A percentile compares a stretch with the other conserved stretches of the same genome.
These are phyloP conservation scores for Toxonevra muliebris DNA, from an alignment of 2,888 invertebrate genomes.

Conservation along the genomic window DNA sequence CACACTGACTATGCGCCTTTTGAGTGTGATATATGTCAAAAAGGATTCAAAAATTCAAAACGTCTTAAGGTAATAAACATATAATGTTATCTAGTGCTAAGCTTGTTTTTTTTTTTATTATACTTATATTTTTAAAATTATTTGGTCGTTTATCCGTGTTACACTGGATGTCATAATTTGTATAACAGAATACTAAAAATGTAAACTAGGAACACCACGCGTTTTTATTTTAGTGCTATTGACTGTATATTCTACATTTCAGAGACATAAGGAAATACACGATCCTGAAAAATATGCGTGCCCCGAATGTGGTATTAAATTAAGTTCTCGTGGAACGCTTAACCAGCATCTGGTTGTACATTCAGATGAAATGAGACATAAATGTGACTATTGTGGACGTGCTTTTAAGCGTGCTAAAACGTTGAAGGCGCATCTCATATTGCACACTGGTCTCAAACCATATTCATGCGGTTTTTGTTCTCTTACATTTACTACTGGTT, in stretches of 20 bases:
- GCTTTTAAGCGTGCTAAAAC: constrained; percentile 62
- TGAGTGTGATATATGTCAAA: constrained; percentile 64
- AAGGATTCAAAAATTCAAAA: constrained; percentile 60
- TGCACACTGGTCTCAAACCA: constrained; percentile 61
- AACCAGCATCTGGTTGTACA: constrained; percentile 56
- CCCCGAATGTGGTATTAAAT: constrained; percentile 53
- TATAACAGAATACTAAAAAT: too few relatives aligned
- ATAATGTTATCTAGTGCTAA: too few relatives aligned
- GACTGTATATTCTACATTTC: not conserved
- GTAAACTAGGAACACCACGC: too few relatives aligned
- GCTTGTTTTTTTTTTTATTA: too few relatives aligned
- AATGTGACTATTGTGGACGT: constrained; percentile 56
- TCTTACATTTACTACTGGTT: constrained; percentile 61
- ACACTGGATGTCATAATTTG: too few relatives aligned
- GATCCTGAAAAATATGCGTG: constrained; percentile 56
- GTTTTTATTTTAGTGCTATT: too few relatives aligned
- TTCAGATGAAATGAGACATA: constrained; percentile 56
- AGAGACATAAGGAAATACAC: constrained; percentile 55
- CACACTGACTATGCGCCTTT: constrained; percentile 65
- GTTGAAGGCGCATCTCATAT: constrained; percentile 59
- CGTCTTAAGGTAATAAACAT: constrained; percentile 50
- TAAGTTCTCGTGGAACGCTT: constrained; percentile 53
- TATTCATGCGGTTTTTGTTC: constrained; percentile 63
- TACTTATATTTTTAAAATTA: too few relatives aligned
- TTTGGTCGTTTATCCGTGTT: too few relatives aligned